These are phyloP conservation scores for Eueides isabella DNA, from an alignment of 1,140 invertebrate genomes.

Conservation along the genomic window DNA sequence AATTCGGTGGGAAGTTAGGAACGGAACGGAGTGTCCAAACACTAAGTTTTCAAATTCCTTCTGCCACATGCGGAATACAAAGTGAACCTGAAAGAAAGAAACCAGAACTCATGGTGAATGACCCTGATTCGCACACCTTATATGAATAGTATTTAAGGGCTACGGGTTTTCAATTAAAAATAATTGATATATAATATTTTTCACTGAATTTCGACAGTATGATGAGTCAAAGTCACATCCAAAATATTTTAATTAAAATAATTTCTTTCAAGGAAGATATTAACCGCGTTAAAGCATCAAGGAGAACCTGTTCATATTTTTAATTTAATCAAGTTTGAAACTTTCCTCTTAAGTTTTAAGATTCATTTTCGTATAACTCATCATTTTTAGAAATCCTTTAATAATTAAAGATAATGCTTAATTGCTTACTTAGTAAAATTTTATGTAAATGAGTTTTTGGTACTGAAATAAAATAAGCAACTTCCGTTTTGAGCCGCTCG, in stretches of 20 bases:
- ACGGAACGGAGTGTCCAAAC: too few species aligned
- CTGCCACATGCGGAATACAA: too few species aligned
- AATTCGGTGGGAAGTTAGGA: too few species aligned
- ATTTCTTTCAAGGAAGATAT: not conserved
- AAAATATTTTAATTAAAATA: slow-evolving; percentile 4
- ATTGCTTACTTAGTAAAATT: not conserved
- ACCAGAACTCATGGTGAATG: too few species aligned
- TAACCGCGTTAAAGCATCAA: not conserved
- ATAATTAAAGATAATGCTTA: slow-evolving; percentile 1
- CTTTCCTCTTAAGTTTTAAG: not conserved
- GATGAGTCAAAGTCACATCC: not conserved
- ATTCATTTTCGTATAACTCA: not conserved
- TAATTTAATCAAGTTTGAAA: not conserved
- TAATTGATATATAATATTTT: not conserved
- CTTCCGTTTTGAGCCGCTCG: not conserved
- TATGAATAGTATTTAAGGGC: too few species aligned
- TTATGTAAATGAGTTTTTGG: not conserved
- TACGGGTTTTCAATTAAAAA: too few species aligned
- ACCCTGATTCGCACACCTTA: too few species aligned
- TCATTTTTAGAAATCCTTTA: not conserved
- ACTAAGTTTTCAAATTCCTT: too few species aligned
- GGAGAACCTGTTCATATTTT: not conserved
- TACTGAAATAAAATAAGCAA: not conserved
- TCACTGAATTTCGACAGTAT: not conserved
- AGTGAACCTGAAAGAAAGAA: too few species aligned